Evolutionary conservation across 2,797 vertebrate genomes (phyloP), one percentile per base, ranked within the genome.

Genomic region (Remorina albescens): DNA sequence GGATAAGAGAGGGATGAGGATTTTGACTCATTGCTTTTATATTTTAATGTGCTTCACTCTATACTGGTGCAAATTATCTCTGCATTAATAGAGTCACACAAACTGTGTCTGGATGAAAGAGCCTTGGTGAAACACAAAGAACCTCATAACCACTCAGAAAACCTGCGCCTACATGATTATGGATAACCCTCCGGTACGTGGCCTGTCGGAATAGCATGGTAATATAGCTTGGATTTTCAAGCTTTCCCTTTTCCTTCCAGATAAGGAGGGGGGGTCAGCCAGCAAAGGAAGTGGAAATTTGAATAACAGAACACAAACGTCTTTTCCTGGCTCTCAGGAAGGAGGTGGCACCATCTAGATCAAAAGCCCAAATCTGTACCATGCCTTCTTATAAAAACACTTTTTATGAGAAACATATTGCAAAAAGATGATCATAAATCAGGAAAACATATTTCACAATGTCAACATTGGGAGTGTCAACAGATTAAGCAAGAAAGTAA

Each of bases 191-290:
- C 30, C 15, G 21, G 6, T 41, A 0, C 39, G 26, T 28, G n/a
- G 8, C 21, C 23, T n/a, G 13, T 51, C 67, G 18, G 37, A 7
- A 67, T 70, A 85, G 62, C 47, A 66, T 21, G 37, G 28, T 42
- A 15, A 81, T 74, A 37, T 11, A 71, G 82, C 47, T 47, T 53
- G 11, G 16, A 44, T 47, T 49, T 50, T 65, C 59, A 76, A 11
- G 25, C 12, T 65, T 42, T 8, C 16, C 41, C 41, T 25, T 60
- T 80, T 62, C 75, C 71, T 83, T 51, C 21, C 15, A 50, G 69
- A 84, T 64, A 71, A 80, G 18, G 23, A 21, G 21, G 86, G 74
- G 79, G 90, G 85, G 73, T 71, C 53, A 72, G 62, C 87, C 78
- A 81, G 85, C 37, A 73, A 7, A 74, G 60, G 21, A 81, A 76